Base-by-base conservation (phyloP, 1,140 invertebrate genomes). In the Drosophila pallidifrons region DNA sequence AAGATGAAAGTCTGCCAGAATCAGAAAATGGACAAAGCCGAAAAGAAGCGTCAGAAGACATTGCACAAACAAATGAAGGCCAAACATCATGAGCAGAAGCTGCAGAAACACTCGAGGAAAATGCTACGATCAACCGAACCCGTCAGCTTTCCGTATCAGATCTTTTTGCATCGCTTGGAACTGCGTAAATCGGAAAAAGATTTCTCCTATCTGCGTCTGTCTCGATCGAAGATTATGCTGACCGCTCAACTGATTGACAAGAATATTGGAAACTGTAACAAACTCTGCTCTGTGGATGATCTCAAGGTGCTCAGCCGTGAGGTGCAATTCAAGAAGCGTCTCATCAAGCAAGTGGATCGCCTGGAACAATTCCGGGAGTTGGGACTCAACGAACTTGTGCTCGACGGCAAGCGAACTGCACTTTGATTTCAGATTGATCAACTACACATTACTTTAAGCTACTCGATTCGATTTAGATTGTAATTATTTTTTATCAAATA, bases 401-500 rank as follows among this genome's bases (percentile, higher is more conserved):
- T 88, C 47, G 74, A 88, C 6, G 85, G 85, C 51, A 89, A 88
- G 15, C 58, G 30, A 41, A 81, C 57, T 7, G 47, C 51, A 6
- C 75, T 88, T 2, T 88, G 52, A 6, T 13, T 25, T 59, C 20
- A 8, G 46, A 54, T 45, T 46, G 30, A 41, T 47, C 58, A 70
- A 10, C 11, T 11, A 11, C 38, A 41, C 3, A 4, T 75, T 73
- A 70, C 8, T 7, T 67, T 87, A 88, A 83, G 61, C 55, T 55
- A 72, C 32, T 45, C 47, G 11, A 71, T 63, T 11, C 3, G 16
- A 77, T 38, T 10, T 80, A 79, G 67, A 43, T 15, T 81, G 72
- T 85, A 85, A 89, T 85, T 79, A 89, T 79, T 67, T 81, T 89
- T 81, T 79, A 89, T 89, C 61, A 71, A 89, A 89, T 89, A 89